Conservation (phyloP, 2,888 invertebrate species). For the Ethmia dodecea region DNA sequence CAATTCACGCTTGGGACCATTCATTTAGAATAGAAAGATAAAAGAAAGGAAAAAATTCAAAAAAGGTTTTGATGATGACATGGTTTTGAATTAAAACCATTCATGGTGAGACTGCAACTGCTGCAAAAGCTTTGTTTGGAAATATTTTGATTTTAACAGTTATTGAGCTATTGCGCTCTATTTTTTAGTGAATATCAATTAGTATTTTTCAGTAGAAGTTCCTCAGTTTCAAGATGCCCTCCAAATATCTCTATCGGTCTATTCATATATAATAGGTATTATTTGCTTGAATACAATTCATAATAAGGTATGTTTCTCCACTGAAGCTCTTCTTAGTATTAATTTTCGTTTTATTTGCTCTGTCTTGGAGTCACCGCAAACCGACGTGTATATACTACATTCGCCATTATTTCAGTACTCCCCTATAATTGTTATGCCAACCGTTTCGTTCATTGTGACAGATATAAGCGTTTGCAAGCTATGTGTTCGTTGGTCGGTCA, state of each 20-base stretch:
- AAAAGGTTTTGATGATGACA: slow-evolving; percentile 43
- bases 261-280: no score
- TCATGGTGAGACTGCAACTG: slow-evolving; percentile 43
- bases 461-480: slow-evolving; percentile 11
- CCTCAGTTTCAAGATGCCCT: no score
- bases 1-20: slow-evolving; percentile 37
- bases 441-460: slow-evolving; percentile 4
- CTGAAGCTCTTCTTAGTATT: no score
- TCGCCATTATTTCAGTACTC: slow-evolving; percentile 4
- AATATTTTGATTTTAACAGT: no score
- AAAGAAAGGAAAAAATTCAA: slow-evolving; percentile 36
- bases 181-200: no score
- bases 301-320: no score
- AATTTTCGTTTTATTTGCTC: no score
- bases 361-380: slow-evolving; percentile 4
- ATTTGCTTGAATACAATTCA: no score
- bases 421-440: background rate
- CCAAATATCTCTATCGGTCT: no score
- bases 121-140: slow-evolving; percentile 32
- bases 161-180: no score
- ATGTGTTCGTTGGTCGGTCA: slow-evolving; percentile 5
- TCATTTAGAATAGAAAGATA: slow-evolving; percentile 31
- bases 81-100: slow-evolving; percentile 29
- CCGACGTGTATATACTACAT: background rate
- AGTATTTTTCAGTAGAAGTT: no score